Percentiles rank a stretch among this genome's conserved stretches.
These are phyloP conservation scores for Callyntrura sp. DNA, from an alignment of 2,888 invertebrate genomes.

Conservation along the genomic window DNA sequence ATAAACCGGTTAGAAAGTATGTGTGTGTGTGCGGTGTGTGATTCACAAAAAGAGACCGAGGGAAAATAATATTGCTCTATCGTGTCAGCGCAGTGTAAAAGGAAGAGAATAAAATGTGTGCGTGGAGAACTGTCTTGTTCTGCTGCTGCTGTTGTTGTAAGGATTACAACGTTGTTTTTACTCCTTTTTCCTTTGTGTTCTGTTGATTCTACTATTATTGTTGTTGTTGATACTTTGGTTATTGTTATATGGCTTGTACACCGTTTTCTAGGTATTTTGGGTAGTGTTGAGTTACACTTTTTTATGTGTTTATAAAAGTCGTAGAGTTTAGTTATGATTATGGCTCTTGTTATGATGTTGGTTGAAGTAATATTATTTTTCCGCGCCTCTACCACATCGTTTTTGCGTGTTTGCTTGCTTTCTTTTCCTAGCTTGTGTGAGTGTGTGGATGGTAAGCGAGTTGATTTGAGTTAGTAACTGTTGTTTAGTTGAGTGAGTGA, in stretches of 20 bases:
- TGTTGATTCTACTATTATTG: not conserved
- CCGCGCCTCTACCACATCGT: too few relatives aligned
- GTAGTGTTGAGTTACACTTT: constrained; percentile 50
- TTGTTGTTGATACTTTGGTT: constrained; percentile 32
- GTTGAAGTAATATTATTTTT: not conserved
- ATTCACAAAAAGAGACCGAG: constrained; percentile 8
- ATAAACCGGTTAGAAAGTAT: constrained; percentile 17
- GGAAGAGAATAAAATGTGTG: constrained; percentile 15
- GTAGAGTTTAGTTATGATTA: constrained; percentile 55
- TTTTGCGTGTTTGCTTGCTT: not conserved
- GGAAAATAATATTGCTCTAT: constrained; percentile 17
- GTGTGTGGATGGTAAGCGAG: not conserved
- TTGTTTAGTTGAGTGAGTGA: not conserved
- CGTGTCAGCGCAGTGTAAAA: constrained; percentile 4
- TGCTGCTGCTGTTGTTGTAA: not conserved
- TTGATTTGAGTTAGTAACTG: not conserved
- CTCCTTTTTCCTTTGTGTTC: constrained; percentile 19
- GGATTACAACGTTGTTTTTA: constrained; percentile 40
- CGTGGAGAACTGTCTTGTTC: not conserved
- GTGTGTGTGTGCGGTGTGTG: not conserved
- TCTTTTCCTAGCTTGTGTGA: not conserved
- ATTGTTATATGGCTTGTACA: constrained; percentile 35
- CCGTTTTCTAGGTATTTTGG: constrained; percentile 11
- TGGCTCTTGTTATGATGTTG: constrained; percentile 49
- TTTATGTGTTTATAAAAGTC: constrained; percentile 61